phyloP scores from a whole-genome alignment of 2,888 invertebrate genomes.

The Coelogynopora nodosa region DNA sequence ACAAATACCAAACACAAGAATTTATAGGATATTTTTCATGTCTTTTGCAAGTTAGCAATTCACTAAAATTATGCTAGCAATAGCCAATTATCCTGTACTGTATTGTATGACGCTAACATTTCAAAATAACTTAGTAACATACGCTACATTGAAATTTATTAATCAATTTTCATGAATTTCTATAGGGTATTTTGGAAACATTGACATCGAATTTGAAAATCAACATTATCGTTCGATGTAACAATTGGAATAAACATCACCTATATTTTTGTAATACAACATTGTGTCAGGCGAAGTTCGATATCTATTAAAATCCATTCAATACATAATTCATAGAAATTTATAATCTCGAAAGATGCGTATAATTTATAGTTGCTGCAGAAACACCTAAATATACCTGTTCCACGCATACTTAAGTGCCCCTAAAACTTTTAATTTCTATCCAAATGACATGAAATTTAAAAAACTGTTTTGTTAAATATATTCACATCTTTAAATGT shows the following conservation, averaged over 20 bases:
- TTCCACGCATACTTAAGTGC: background rate
- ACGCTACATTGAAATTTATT: background rate
- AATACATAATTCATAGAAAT: no score
- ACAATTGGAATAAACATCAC: background rate
- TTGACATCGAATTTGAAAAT: background rate
- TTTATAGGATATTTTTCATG: background rate
- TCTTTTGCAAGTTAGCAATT: background rate
- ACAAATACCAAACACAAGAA: background rate
- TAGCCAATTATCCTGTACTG: background rate
- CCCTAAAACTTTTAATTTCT: slow-evolving; percentile 17
- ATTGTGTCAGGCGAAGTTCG: no score
- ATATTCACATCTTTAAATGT: slow-evolving; percentile 11
- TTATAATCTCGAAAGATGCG: background rate
- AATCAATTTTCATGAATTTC: background rate
- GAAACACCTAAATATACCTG: slow-evolving; percentile 15
- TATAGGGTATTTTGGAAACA: background rate
- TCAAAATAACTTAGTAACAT: background rate
- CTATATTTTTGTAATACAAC: background rate
- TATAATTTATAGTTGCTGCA: background rate
- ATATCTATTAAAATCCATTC: no score
- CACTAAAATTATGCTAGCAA: background rate
- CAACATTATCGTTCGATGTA: background rate
- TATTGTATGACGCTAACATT: background rate
- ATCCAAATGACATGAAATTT: slow-evolving; percentile 9
- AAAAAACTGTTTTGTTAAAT: slow-evolving; percentile 10